Conservation (phyloP, 2,797 vertebrate species). For the Onychomys torridus region DNA sequence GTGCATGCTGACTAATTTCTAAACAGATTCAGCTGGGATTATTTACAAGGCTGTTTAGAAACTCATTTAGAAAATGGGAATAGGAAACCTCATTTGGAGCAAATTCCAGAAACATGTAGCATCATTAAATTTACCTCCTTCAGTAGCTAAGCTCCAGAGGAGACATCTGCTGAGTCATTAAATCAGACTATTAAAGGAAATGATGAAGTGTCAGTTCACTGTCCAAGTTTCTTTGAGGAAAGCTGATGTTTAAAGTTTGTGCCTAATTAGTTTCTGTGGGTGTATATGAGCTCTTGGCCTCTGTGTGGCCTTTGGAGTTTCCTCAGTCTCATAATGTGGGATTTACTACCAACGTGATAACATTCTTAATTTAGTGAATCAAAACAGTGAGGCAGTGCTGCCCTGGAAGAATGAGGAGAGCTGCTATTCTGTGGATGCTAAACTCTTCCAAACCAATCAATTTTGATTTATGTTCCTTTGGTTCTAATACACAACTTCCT, state of each 20-base stretch:
- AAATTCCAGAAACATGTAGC: constrained; percentile 51
- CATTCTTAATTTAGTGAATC: constrained; percentile 85
- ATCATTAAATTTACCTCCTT: constrained; percentile 72
- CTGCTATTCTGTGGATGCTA: constrained; percentile 81
- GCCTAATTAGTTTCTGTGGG: constrained; percentile 66
- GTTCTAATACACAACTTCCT: constrained; percentile 76
- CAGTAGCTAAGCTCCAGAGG: constrained; percentile 36
- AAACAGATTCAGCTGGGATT: constrained; percentile 26
- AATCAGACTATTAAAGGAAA: constrained; percentile 59
- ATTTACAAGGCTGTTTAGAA: constrained; percentile 27
- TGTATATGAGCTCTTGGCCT: constrained; percentile 66
- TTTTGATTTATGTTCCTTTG: constrained; percentile 80
- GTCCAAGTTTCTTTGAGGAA: constrained; percentile 71
- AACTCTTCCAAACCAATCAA: constrained; percentile 83
- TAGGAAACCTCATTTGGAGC: constrained; percentile 45
- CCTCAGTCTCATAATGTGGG: constrained; percentile 69
- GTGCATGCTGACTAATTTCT: neutral
- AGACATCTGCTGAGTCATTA: constrained; percentile 71
- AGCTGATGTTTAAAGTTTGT: constrained; percentile 63
- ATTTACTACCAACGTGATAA: constrained; percentile 83
- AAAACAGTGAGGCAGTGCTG: constrained; percentile 74
- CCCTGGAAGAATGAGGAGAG: constrained; percentile 80
- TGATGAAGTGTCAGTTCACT: neutral
- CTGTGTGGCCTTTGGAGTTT: constrained; percentile 78
- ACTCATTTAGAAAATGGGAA: constrained; percentile 51